Evolutionary conservation across 2,113 vertebrate species (phyloP).

Genomic region (Dolichallabes microphthalmus): DNA sequence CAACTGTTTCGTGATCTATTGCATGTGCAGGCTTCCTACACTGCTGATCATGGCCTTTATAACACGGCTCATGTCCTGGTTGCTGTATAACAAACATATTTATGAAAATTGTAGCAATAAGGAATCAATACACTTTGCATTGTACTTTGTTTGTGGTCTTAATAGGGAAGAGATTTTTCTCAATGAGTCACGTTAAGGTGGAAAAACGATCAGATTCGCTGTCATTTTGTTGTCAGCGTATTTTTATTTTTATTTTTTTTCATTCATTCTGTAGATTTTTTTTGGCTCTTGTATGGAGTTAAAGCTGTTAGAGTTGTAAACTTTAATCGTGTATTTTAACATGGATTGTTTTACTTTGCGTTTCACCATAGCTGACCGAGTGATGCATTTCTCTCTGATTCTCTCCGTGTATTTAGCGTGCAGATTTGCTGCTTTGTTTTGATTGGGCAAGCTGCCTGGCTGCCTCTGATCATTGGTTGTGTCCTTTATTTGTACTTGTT

Average conservation of each 20-base stretch:
- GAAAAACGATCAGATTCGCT: neutral
- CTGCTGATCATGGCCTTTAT: neutral
- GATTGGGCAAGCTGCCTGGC: neutral
- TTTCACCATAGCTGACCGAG: neutral
- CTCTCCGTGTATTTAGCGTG: neutral
- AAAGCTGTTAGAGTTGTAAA: neutral
- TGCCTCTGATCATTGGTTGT: conserved; percentile 5
- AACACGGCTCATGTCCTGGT: neutral
- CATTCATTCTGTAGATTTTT: neutral
- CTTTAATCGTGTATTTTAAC: neutral
- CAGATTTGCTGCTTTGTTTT: neutral
- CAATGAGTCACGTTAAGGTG: neutral
- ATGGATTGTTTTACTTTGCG: neutral
- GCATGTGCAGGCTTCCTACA: conserved; percentile 21
- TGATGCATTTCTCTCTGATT: neutral
- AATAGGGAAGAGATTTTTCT: neutral
- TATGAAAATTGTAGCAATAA: neutral
- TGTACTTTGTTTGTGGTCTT: neutral
- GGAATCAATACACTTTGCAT: neutral
- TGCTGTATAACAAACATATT: neutral
- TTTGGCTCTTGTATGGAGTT: neutral
- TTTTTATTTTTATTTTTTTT: conserved; percentile 1
- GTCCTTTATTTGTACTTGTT: neutral
- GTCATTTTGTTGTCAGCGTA: neutral
- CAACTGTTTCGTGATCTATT: conserved; percentile 22